Evolutionary conservation across 2,888 invertebrate genomes (phyloP), one percentile per base, ranked within the genome.

Genomic region (Tribolium freemani): DNA sequence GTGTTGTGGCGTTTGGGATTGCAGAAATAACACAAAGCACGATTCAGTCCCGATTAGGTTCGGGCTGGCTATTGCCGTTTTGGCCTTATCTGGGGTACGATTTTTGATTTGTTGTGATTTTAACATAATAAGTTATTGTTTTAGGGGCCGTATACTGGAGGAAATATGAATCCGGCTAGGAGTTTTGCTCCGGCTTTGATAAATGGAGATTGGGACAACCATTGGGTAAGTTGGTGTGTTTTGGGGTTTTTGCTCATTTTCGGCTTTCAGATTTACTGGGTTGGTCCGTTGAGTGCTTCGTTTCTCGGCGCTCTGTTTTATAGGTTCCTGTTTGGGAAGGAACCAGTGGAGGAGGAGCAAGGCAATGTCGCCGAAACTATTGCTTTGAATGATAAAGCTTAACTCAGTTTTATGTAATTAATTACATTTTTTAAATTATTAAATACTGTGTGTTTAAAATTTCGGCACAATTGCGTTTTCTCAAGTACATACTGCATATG

Each of bases 1-100:
- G 21, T 90, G 90, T 73, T 93, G 93, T 81, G 91, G 91, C 0
- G 87, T 93, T 4, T 93, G 93, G 93, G 94, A 95, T 84, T 89
- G 91, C 5, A 88, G 92, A 71, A 93, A 93, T 81, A 83, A 87
- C 16, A 87, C 88, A 53, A 91, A 91, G 79, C 89, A 90, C 57
- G 94, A 94, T 75, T 91, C 92, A 0, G 86, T 88, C 1, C 83
- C 93, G 0, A 86, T 94, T 20, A 91, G 91, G 78, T 93, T 93
- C 79, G 94, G 93, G 61, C 86, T 94, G 58, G 88, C 91, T 0
- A 88, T 94, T 72, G 86, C 90, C 11, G 92, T 90, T 0, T 83
- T 94, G 64, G 92, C 93, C 5, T 85, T 93, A 67, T 90, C 91
- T 2, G 91, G 91, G 38, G 92, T 93, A 85, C 89, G 85, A 64